A percentile compares a stretch with the other conserved stretches of the same genome.
phyloP scores from a whole-genome alignment of 2,888 invertebrate species.

The Labia minor region DNA sequence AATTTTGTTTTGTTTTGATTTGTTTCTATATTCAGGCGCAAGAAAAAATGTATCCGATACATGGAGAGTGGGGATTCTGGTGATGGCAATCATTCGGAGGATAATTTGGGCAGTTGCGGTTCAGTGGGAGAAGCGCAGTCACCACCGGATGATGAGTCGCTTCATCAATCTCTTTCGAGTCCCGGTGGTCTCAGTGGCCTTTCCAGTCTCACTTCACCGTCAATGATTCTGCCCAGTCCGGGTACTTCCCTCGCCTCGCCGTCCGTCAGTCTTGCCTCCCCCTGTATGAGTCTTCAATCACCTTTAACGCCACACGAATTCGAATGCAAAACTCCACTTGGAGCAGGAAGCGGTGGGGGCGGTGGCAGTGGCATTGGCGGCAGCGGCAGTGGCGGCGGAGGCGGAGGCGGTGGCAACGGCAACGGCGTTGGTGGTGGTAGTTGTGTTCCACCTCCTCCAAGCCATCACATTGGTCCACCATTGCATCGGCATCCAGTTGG shows the following conservation, averaged over 20 bases:
- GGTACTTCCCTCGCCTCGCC: slow-evolving; percentile 59
- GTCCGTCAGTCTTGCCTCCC: slow-evolving; percentile 46
- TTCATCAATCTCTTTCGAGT: slow-evolving; percentile 46
- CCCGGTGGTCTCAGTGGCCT: slow-evolving; percentile 55
- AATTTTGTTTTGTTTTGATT: background rate
- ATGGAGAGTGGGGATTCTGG: slow-evolving; percentile 68
- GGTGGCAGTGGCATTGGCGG: slow-evolving; percentile 19
- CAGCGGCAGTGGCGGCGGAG: slow-evolving; percentile 20
- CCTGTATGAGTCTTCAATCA: slow-evolving; percentile 42
- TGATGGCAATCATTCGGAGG: slow-evolving; percentile 56
- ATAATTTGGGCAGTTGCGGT: slow-evolving; percentile 67
- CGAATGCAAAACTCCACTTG: slow-evolving; percentile 28
- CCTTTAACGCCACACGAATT: slow-evolving; percentile 38
- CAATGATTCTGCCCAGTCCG: slow-evolving; percentile 66
- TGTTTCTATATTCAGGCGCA: slow-evolving; percentile 59
- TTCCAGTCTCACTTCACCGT: slow-evolving; percentile 58
- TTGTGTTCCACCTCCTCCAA: slow-evolving; percentile 28
- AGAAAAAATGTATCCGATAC: slow-evolving; percentile 94
- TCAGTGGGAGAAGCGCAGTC: slow-evolving; percentile 63
- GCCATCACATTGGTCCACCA: slow-evolving; percentile 40
- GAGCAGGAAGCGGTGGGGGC: slow-evolving; percentile 14
- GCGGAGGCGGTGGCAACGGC: slow-evolving; percentile 17
- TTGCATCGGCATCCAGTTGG: slow-evolving; percentile 70
- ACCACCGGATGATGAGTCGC: slow-evolving; percentile 54
- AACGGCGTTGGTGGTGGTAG: slow-evolving; percentile 17